phyloP scores from a whole-genome alignment of 2,113 vertebrate genomes.

The Leptobrachium ailaonicum region DNA sequence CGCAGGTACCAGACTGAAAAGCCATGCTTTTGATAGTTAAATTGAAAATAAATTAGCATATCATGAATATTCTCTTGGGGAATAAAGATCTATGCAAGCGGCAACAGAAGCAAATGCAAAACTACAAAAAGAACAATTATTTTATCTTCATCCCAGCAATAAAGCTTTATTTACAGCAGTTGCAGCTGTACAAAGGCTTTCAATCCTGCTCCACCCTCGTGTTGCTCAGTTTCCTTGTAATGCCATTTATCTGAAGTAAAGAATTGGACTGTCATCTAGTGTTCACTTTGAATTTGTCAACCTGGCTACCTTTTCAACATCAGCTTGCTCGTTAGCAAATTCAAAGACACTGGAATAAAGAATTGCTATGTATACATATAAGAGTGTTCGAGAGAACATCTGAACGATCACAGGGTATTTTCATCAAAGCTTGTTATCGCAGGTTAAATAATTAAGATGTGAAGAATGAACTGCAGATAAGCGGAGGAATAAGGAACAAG shows the following conservation, averaged over 20 bases:
- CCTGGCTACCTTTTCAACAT: not conserved
- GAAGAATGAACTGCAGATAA: not conserved
- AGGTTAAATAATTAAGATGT: not conserved
- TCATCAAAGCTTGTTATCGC: not conserved
- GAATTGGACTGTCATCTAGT: constrained; percentile 44
- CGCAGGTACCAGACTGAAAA: no score
- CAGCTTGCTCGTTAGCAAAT: not conserved
- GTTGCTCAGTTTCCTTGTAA: constrained; percentile 22
- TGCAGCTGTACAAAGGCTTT: constrained; percentile 39
- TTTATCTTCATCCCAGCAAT: constrained; percentile 17
- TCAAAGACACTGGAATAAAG: not conserved
- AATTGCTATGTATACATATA: not conserved
- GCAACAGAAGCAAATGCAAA: constrained; percentile 22
- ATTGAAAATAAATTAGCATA: constrained; percentile 30
- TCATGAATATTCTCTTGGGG: constrained; percentile 31
- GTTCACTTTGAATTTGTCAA: constrained; percentile 33
- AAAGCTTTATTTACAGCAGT: constrained; percentile 17
- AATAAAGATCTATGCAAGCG: constrained; percentile 7
- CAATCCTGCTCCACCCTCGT: constrained; percentile 1
- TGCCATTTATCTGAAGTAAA: constrained; percentile 20
- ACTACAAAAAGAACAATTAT: constrained; percentile 28
- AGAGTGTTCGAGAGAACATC: not conserved
- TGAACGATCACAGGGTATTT: not conserved
- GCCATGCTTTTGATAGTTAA: not conserved
- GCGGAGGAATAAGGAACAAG: not conserved